phyloP scores from a whole-genome alignment of 2,797 vertebrate species.

The Falco berigora region DNA sequence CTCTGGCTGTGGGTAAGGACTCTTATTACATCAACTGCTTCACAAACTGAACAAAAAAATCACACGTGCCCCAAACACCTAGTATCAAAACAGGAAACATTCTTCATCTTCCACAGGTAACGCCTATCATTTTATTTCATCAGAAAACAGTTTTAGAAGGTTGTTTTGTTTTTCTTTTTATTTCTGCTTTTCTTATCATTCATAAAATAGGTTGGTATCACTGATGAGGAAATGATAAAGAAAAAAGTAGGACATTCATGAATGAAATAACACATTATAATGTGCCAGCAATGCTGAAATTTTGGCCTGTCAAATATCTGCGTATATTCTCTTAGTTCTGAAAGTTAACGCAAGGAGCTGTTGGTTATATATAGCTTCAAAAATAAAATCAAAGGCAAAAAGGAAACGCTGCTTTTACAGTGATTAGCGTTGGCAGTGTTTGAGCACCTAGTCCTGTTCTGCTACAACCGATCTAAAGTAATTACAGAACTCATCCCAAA shows the following conservation, averaged over 20 bases:
- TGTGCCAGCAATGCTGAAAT: not conserved
- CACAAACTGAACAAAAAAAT: not conserved
- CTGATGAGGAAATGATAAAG: not conserved
- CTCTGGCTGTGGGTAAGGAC: not conserved
- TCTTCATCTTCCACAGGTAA: not conserved
- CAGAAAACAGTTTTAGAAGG: not conserved
- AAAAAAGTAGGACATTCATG: not conserved
- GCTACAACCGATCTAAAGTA: not conserved
- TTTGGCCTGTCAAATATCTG: not conserved
- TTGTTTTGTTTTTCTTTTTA: no score
- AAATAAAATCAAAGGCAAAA: not conserved
- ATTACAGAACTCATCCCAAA: not conserved
- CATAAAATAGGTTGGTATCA: not conserved
- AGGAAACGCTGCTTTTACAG: not conserved
- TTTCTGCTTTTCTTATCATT: not conserved
- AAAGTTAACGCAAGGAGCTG: not conserved
- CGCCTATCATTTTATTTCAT: not conserved
- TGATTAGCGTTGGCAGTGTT: not conserved
- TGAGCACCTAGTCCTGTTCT: not conserved
- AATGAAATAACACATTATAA: not conserved
- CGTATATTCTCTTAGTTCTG: not conserved
- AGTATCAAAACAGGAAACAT: not conserved
- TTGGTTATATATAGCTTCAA: not conserved
- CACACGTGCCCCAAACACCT: not conserved
- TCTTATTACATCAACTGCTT: not conserved